Base-by-base conservation (phyloP, 2,888 invertebrate species). In the Peribatodes rhomboidaria region DNA sequence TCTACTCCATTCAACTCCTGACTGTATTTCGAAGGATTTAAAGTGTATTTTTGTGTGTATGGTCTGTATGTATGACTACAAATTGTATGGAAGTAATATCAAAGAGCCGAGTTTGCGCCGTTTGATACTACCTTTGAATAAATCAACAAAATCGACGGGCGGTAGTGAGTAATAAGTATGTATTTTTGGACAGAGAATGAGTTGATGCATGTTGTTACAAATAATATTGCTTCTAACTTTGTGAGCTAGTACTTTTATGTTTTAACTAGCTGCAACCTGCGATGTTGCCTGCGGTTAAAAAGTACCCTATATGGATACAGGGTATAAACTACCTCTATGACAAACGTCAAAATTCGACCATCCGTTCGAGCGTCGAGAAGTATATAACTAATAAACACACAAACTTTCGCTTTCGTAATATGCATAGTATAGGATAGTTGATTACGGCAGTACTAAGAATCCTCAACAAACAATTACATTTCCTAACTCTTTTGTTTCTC, bases 81-180 rank as follows among this genome's bases (percentile, higher is more conserved):
- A 92, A 88, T 92, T 90, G 87, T 90, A 87, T 85, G 86, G 83
- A 82, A 81, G 86, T 86, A 83, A 80, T 89, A 90, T 90, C 87
- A 91, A 91, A 90, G 89, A 77, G 77, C 79, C 79, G 85, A 72
- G 83, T 84, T 78, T 82, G 84, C 88, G 85, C 84, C 82, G 86
- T 87, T 85, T 86, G 87, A 85, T 87, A 87, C 84, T 82, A 86
- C 84, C 83, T 87, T 87, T 88, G 89, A 89, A 93, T 93, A 93
- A 93, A 93, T 93, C 92, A 92, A 90, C 91, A 88, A 90, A 90
- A 92, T 86, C 92, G 88, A 89, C 92, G 89, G 92, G 90, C 80
- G 89, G 88, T 86, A 83, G 87, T 90, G 90, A 92, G 85, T 90
- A 87, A 90, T 92, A 87, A 78, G 84, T 83, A 84, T 82, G 82